Base-by-base conservation (phyloP, 92 coral and sea anemone species). In the Pocillopora grandis region DNA sequence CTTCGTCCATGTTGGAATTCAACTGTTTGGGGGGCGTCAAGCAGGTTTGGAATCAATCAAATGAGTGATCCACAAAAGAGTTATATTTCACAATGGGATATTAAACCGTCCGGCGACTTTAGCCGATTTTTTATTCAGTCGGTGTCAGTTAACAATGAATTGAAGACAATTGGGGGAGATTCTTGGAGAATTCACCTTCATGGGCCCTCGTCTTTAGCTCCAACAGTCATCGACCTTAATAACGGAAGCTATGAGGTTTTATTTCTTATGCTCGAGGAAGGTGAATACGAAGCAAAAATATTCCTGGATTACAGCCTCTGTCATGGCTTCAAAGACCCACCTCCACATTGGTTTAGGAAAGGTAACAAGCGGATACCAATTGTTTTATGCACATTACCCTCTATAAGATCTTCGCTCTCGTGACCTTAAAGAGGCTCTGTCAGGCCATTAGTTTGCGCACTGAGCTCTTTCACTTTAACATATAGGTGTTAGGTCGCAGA, bases 291-390 rank as follows among this genome's bases (percentile, higher is more conserved):
- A 35, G 88, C 86, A 11, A 93, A 93, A 31, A 91, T 95, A 20
- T 81, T 80, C 42, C 82, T 95, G 55, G 98, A 95, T 80, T 95
- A 95, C 57, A 91, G 92, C n/a, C 87, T 93, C 1, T 95, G 98
- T 59, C 83, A 93, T 71, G 98, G 98, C 1, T 84, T 93, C 37
- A 95, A 93, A 64, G 97, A 95, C 72, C 97, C 97, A 48, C 98
- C 98, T 0, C 88, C 87, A 1, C 77, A 79, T 59, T 95, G 97
- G 97, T 95, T 93, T 73, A 93, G 71, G 27, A 76, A 83, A 89
- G 98, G 98, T 95, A 75, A 19, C n/a, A 9, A 12, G 9, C 31
- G 37, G 14, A 21, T 1, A 20, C 11, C 37, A 2, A 9, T 3
- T 42, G 52, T 42, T 42, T 42, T 42, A 42, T 42, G 52, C 52